A percentile compares a stretch with the other conserved stretches of the same genome.
Conservation (phyloP, 1,140 invertebrate species). For the Danaus melanippus region DNA sequence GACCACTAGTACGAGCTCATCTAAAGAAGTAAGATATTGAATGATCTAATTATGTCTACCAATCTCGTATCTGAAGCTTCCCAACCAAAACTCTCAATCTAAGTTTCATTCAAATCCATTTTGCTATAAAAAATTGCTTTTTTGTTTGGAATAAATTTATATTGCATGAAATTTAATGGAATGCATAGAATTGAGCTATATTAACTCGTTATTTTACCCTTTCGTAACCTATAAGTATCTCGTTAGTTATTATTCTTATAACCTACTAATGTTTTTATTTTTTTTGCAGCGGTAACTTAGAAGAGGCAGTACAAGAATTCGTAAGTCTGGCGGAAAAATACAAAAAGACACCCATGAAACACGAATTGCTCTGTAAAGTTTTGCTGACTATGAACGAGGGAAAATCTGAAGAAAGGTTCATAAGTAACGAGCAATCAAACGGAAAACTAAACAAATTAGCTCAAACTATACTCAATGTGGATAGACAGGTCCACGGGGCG, state of each 20-base stretch:
- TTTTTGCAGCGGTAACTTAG: conserved; percentile 55
- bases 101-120: too few species aligned
- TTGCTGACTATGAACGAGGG: conserved; percentile 45
- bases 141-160: too few species aligned
- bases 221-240: too few species aligned
- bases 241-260: too few species aligned
- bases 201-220: too few species aligned
- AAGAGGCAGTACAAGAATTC: conserved; percentile 66
- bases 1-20: conserved; percentile 66
- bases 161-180: too few species aligned
- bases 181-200: too few species aligned
- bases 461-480: conserved; percentile 51
- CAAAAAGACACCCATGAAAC: conserved; percentile 70
- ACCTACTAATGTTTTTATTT: conserved; percentile 6
- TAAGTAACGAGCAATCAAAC: conserved; percentile 37
- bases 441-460: conserved; percentile 42
- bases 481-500: conserved; percentile 55
- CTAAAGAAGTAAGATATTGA: conserved; percentile 60
- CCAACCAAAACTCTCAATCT: too few species aligned
- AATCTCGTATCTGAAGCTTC: too few species aligned
- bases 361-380: conserved; percentile 69
- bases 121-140: too few species aligned
- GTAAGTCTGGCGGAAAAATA: conserved; percentile 49
- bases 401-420: conserved; percentile 33
- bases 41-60: too few species aligned